These are phyloP conservation scores for Trachelus tabidus DNA, from an alignment of 2,888 invertebrate species.

Conservation along the genomic window DNA sequence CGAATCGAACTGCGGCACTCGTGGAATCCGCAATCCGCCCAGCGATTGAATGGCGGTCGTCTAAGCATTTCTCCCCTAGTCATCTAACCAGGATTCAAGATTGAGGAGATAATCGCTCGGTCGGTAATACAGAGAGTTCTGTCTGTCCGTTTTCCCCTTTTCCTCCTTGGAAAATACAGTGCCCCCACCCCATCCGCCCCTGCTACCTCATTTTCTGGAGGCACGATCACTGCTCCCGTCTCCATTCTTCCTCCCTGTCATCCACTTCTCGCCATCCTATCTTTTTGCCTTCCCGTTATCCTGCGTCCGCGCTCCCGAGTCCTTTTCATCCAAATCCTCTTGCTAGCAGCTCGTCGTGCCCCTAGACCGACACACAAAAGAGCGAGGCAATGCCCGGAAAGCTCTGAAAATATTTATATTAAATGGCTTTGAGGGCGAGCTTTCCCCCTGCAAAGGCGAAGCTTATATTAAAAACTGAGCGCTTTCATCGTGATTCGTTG, in stretches of 20 bases:
- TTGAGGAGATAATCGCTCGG: slow-evolving; percentile 49
- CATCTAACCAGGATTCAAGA: slow-evolving; percentile 34
- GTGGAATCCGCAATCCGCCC: slow-evolving; percentile 59
- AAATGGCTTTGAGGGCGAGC: slow-evolving; percentile 13
- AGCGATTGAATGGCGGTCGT: slow-evolving; percentile 52
- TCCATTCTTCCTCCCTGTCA: too few relatives aligned
- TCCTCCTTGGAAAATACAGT: too few relatives aligned
- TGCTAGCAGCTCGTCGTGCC: too few relatives aligned
- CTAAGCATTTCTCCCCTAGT: slow-evolving; percentile 42
- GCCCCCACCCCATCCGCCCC: too few relatives aligned
- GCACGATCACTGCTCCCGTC: too few relatives aligned
- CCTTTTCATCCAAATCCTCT: too few relatives aligned
- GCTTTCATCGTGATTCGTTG: slow-evolving; percentile 8
- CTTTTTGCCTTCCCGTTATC: too few relatives aligned
- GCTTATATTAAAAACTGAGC: slow-evolving; percentile 22
- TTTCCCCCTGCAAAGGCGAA: slow-evolving; percentile 15
- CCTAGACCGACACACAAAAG: slow-evolving; percentile 9
- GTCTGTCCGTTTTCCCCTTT: too few relatives aligned
- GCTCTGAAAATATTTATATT: slow-evolving; percentile 34
- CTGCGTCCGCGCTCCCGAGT: too few relatives aligned
- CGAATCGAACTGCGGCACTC: slow-evolving; percentile 54
- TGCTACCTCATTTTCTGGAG: not conserved
- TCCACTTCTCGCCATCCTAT: too few relatives aligned
- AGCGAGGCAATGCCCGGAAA: slow-evolving; percentile 21
- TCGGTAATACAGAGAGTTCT: slow-evolving; percentile 38